These are phyloP conservation scores for Myiothlypis coronata DNA, from an alignment of 2,797 vertebrate genomes.

Conservation along the genomic window DNA sequence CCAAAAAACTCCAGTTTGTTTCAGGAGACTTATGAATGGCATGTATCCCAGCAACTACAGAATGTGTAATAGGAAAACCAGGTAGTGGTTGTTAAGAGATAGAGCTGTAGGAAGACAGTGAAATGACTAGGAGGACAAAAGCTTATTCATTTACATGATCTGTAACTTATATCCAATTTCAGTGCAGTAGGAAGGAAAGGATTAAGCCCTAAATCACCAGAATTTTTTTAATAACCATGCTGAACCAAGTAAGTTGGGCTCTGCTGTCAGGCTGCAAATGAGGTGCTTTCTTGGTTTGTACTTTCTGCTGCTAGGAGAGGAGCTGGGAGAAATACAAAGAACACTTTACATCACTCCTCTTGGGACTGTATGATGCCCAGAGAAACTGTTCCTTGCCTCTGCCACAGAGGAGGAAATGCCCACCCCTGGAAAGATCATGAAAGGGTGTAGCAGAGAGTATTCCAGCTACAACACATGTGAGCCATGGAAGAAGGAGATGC, in stretches of 20 bases:
- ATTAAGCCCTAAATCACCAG: not conserved
- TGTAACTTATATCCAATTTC: not conserved
- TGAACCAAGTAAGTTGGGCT: not conserved
- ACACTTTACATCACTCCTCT: not conserved
- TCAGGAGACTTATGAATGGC: not conserved
- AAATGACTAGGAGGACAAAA: conserved; percentile 2
- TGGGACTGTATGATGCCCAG: not conserved
- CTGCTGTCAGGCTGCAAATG: not conserved
- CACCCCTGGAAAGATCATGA: not conserved
- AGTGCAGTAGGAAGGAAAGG: not conserved
- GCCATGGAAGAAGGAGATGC: not conserved
- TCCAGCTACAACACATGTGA: not conserved
- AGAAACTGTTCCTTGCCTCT: not conserved
- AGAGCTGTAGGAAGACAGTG: not conserved
- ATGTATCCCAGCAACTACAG: not conserved
- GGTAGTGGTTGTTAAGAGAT: not conserved
- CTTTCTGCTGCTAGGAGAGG: not conserved
- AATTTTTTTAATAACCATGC: not conserved
- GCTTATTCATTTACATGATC: not conserved
- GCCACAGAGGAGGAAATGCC: not conserved
- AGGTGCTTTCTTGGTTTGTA: not conserved
- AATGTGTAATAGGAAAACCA: not conserved
- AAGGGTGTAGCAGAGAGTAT: not conserved
- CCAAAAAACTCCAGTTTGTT: not conserved
- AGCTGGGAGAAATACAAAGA: not conserved